Percentiles rank a stretch among this genome's conserved stretches.
These are phyloP conservation scores for Drosophila mimetica DNA, from an alignment of 2,888 invertebrate genomes.

Conservation along the genomic window DNA sequence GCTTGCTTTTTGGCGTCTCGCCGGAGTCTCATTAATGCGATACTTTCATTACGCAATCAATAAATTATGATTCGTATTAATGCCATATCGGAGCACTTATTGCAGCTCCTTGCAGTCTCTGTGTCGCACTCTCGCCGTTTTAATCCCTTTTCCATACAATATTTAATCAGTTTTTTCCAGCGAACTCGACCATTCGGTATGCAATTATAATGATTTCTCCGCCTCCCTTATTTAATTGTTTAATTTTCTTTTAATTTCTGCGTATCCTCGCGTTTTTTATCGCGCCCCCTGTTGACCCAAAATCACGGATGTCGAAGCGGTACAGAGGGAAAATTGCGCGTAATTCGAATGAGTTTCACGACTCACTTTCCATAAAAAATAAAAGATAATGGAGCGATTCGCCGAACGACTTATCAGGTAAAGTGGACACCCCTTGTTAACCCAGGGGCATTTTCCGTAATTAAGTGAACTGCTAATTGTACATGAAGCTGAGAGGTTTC, in stretches of 20 bases:
- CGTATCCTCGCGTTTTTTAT: constrained; percentile 12
- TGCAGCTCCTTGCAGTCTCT: constrained; percentile 17
- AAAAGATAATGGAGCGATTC: constrained; percentile 12
- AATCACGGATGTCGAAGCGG: constrained; percentile 8
- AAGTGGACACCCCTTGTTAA: constrained; percentile 65
- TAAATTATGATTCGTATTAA: constrained; percentile 37
- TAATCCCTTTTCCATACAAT: constrained; percentile 17
- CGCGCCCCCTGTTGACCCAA: constrained; percentile 42
- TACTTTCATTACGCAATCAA: constrained; percentile 24
- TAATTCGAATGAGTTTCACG: constrained; percentile 46
- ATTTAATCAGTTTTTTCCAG: constrained; percentile 38
- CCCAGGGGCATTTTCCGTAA: constrained; percentile 65
- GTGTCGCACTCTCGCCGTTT: constrained; percentile 10
- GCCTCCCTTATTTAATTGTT: constrained; percentile 57
- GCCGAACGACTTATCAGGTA: constrained; percentile 55
- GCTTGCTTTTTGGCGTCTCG: constrained; percentile 9
- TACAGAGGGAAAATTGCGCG: constrained; percentile 24
- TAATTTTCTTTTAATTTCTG: constrained; percentile 63
- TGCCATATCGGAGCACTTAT: constrained; percentile 34
- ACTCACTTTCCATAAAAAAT: constrained; percentile 25
- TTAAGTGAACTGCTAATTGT: constrained; percentile 72
- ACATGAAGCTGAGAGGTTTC: constrained; percentile 20
- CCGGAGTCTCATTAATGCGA: constrained; percentile 28
- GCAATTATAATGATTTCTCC: constrained; percentile 38
- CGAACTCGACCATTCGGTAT: constrained; percentile 12